Conservation (phyloP, 2,797 vertebrate genomes). For the Anniella stebbinsi region DNA sequence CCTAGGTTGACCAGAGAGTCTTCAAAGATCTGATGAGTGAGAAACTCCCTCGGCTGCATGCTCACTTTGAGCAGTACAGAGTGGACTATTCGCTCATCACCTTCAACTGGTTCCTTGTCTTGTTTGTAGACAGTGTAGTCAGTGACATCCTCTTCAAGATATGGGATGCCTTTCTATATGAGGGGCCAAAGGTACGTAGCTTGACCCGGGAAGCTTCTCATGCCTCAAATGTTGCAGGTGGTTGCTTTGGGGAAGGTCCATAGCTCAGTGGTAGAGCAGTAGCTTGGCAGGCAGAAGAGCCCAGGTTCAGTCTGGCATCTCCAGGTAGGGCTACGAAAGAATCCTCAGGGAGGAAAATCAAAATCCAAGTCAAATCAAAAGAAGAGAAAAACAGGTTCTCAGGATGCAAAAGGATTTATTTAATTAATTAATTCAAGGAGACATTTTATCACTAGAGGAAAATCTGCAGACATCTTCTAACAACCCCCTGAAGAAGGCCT, state of each 20-base stretch:
- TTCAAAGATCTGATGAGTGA: constrained; percentile 96
- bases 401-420: too few species aligned
- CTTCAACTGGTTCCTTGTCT: constrained; percentile 99
- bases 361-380: too few species aligned
- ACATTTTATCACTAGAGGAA: too few species aligned
- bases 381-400: too few species aligned
- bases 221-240: not conserved
- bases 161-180: constrained; percentile 97
- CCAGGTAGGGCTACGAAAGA: too few species aligned
- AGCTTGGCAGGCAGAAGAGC: too few species aligned
- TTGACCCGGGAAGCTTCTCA: not conserved
- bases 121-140: constrained; percentile 97
- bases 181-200: constrained; percentile 92
- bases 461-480: too few species aligned
- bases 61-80: constrained; percentile 93
- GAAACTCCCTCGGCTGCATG: constrained; percentile 92
- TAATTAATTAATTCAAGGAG: too few species aligned
- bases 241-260: not conserved
- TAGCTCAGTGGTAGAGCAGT: too few species aligned
- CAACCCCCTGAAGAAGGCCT: too few species aligned
- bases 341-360: too few species aligned
- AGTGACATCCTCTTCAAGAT: constrained; percentile 97
- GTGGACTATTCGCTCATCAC: constrained; percentile 98
- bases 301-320: too few species aligned
- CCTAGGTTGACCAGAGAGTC: constrained; percentile 96